Base-by-base conservation (phyloP, 1,140 invertebrate genomes). In the Cephus cinctus region DNA sequence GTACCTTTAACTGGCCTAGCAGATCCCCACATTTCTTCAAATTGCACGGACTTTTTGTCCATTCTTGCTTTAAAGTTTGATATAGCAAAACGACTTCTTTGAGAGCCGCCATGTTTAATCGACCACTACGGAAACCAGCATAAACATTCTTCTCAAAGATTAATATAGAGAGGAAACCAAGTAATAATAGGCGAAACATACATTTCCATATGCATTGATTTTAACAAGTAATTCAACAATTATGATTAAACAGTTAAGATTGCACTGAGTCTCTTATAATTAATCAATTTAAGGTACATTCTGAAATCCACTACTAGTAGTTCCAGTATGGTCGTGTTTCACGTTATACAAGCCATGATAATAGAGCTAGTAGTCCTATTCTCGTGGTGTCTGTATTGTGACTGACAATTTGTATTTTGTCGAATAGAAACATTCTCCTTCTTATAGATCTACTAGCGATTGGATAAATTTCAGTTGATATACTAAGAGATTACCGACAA, bases 331-430 rank as follows among this genome's bases (percentile, higher is more conserved):
- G n/a, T n/a, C n/a, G n/a, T n/a, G n/a, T n/a, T n/a, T n/a, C n/a
- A n/a, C n/a, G n/a, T n/a, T 38, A 61, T 94, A 27, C 80, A 87
- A 5, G 86, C 86, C 19, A 80, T 92, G 55, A 81, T 94, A 49
- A 63, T 93, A 5, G 86, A 91, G n/a, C n/a, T n/a, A n/a, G n/a
- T n/a, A n/a, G n/a, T 71, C 73, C 87, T 11, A 81, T 93, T 32
- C 45, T 86, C 9, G 80, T 84, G 78, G 85, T 87, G 66, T 15
- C 63, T 66, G 55, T 11, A 18, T 51, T 22, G 30, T 43, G 32
- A 30, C 18, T 18, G 2, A 45, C 34, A 31, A 31, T 27, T 31
- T 38, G 21, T 45, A 6, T 21, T 36, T 36, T n/a, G 34, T 36
- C 2, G 14, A 36, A 36, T 36, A 15, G 12, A 30, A 12, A 30